Conservation (phyloP, 1,140 invertebrate species). For the Pissodes strobi region DNA sequence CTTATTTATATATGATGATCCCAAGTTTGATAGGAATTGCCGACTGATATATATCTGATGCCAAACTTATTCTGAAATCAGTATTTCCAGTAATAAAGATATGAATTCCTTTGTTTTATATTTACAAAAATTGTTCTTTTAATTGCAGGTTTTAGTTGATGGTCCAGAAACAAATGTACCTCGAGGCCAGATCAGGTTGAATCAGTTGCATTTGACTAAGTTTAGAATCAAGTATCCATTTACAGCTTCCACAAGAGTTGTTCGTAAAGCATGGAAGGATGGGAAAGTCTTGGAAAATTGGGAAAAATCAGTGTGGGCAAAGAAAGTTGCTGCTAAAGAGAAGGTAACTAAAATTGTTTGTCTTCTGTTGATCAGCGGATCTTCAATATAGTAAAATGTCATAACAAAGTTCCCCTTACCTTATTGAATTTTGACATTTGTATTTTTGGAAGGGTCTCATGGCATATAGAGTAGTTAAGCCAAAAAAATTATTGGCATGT, state of each 20-base stretch:
- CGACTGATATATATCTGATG: conserved; percentile 63
- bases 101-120: too few relatives aligned
- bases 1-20: conserved; percentile 59
- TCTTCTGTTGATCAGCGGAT: too few relatives aligned
- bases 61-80: conserved; percentile 41
- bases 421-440: too few relatives aligned
- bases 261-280: conserved; percentile 87
- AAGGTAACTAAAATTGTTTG: too few relatives aligned
- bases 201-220: conserved; percentile 91
- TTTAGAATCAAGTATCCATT: conserved; percentile 87
- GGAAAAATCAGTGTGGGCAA: conserved; percentile 78
- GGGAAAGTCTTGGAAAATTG: conserved; percentile 78
- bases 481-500: too few relatives aligned
- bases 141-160: conserved; percentile 87
- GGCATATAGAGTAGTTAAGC: too few relatives aligned
- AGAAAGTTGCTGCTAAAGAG: conserved; percentile 79
- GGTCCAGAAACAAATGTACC: conserved; percentile 85
- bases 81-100: too few relatives aligned
- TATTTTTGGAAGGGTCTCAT: too few relatives aligned
- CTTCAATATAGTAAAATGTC: too few relatives aligned
- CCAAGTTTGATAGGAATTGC: conserved; percentile 67
- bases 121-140: too few relatives aligned
- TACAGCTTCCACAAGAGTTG: conserved; percentile 80
- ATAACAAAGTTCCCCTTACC: too few relatives aligned
- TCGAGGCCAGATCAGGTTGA: conserved; percentile 82